Conservation (phyloP, 2,113 vertebrate species). For the Xyrauchen texanus region DNA sequence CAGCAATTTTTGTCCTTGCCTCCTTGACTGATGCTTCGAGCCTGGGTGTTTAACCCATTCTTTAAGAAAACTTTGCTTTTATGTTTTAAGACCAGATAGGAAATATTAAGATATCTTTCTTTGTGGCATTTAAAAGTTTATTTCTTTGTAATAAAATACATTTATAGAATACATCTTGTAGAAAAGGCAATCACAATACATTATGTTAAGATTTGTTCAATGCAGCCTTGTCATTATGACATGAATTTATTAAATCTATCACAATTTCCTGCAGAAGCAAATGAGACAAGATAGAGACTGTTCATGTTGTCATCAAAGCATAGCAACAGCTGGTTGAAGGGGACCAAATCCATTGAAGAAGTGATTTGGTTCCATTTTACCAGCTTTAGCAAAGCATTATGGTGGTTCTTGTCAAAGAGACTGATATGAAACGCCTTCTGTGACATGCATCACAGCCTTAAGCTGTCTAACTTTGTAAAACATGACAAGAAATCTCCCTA, state of each 20-base stretch:
- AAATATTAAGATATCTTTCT: not conserved
- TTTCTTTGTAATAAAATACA: not conserved
- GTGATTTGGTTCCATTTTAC: constrained; percentile 99
- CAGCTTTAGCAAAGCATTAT: constrained; percentile 99
- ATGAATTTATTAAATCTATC: not conserved
- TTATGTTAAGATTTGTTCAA: constrained; percentile 13
- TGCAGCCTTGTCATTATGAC: no score
- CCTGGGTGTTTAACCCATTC: not conserved
- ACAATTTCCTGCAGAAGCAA: not conserved
- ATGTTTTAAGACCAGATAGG: not conserved
- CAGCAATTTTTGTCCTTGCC: not conserved
- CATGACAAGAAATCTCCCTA: no score
- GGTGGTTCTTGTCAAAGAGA: not conserved
- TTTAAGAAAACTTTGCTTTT: not conserved
- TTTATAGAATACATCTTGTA: not conserved
- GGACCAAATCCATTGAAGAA: constrained; percentile 96
- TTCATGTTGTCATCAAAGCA: constrained; percentile 87
- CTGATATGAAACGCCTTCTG: not conserved
- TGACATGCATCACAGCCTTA: not conserved
- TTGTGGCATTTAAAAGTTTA: not conserved
- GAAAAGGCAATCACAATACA: constrained; percentile 13
- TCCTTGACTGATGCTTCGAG: not conserved
- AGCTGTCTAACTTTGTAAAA: not conserved
- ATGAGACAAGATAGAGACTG: not conserved
- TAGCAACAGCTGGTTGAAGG: constrained; percentile 99